These are phyloP conservation scores for Chiroxiphia lanceolata DNA, from an alignment of 2,797 vertebrate species.

Conservation along the genomic window DNA sequence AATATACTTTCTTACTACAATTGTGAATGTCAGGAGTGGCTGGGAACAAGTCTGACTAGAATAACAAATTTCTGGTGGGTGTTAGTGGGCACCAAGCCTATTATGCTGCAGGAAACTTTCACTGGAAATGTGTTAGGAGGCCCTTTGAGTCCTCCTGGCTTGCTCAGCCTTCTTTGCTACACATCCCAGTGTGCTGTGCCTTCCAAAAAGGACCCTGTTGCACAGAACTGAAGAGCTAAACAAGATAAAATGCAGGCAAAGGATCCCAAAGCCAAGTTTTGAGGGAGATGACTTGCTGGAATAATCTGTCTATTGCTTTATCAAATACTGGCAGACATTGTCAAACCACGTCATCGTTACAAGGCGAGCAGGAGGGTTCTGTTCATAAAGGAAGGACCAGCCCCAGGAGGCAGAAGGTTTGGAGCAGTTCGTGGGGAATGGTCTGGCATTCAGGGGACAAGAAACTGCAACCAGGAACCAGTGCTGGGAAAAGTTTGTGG, in stretches of 20 bases:
- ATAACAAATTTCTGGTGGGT: constrained; percentile 47
- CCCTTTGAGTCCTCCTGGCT: constrained; percentile 31
- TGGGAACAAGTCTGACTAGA: constrained; percentile 42
- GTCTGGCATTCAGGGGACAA: neutral
- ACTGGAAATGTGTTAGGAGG: constrained; percentile 16
- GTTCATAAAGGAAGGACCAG: neutral
- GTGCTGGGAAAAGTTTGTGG: neutral
- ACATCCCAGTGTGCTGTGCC: neutral
- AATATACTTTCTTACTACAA: constrained; percentile 27
- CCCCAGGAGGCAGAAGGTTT: neutral
- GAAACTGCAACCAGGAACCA: neutral
- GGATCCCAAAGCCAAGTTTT: neutral
- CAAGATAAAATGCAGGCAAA: neutral
- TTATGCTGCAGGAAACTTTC: constrained; percentile 47
- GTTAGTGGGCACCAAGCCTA: constrained; percentile 50
- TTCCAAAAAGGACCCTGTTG: neutral
- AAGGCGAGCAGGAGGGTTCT: neutral
- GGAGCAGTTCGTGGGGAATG: neutral
- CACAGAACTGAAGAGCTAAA: neutral
- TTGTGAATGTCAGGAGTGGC: constrained; percentile 7
- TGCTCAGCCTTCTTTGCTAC: neutral
- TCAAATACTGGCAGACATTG: neutral
- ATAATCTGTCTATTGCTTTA: neutral
- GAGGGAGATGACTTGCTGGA: neutral
- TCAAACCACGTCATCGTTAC: neutral